Percentiles rank a stretch among this genome's conserved stretches.
Evolutionary conservation across 2,797 vertebrate species (phyloP).

Genomic region (Antennarius maculatus): DNA sequence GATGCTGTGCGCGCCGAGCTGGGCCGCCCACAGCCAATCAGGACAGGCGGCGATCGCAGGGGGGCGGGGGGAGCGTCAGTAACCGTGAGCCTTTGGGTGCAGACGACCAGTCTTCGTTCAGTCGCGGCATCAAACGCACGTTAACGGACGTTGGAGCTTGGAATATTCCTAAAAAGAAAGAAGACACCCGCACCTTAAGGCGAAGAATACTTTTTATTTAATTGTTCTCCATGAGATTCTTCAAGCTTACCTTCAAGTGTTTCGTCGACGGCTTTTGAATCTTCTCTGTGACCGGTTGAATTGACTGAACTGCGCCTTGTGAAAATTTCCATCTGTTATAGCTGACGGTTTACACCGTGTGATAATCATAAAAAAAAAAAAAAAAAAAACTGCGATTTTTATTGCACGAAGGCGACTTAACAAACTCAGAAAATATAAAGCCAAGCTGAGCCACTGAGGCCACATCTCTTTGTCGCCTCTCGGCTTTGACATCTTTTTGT

Average conservation of each 20-base stretch:
- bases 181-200: constrained; percentile 53
- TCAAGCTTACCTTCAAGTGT: constrained; percentile 91
- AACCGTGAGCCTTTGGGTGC: constrained; percentile 45
- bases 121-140: constrained; percentile 50
- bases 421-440: constrained; percentile 47
- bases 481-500: constrained; percentile 33
- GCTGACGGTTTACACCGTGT: constrained; percentile 64
- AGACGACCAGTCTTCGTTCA: constrained; percentile 60
- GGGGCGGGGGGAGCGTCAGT: constrained; percentile 38
- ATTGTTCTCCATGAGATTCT: constrained; percentile 89
- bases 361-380: constrained; percentile 15
- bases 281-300: constrained; percentile 64
- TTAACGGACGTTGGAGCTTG: constrained; percentile 58
- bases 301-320: constrained; percentile 76
- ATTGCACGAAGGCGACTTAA: constrained; percentile 43
- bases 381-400: constrained; percentile 59
- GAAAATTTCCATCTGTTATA: constrained; percentile 69
- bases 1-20: constrained; percentile 65
- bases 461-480: constrained; percentile 53
- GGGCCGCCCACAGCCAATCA: constrained; percentile 69
- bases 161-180: constrained; percentile 9
- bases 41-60: constrained; percentile 29
- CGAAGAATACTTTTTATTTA: constrained; percentile 75
- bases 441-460: constrained; percentile 48
- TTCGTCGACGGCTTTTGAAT: constrained; percentile 91